Evolutionary conservation across 2,113 vertebrate genomes (phyloP), one percentile per base, ranked within the genome.

Genomic region (Nansenia antarctica): DNA sequence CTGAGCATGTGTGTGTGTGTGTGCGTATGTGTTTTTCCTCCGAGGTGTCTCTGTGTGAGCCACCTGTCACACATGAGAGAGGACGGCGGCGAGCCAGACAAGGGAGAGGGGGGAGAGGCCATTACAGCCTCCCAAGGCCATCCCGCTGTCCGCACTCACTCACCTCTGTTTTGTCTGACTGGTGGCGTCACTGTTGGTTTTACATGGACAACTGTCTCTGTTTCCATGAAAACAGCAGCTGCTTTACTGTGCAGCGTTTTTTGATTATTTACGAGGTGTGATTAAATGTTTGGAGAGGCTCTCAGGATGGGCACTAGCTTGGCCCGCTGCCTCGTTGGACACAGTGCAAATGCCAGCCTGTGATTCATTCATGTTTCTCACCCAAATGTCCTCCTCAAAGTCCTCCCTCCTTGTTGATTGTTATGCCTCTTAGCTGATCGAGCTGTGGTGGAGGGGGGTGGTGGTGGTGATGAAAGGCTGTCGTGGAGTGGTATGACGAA

Each of bases 251-350:
- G 15, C 5, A 22, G 15, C 15, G 32, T 30, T 32, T 60, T 20
- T 72, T 32, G 57, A 26, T 54, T 53, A 66, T 75, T 77, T 64
- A 57, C 62, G 57, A 69, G 64, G 35, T 14, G 54, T 60, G 62
- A 55, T 74, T 74, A 15, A 69, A 57, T 35, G 20, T 63, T 47
- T 74, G 9, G 47, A 69, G 29, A 45, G 31, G 32, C 49, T 73
- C 62, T 76, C 53, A 18, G 67, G 65, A 74, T 75, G 47, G 71
- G 52, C 54, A 53, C 24, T 63, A 6, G 54, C 59, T 69, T 69
- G 52, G 62, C 37, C 42, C 24, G 11, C 14, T 34, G 65, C 57
- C 65, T 62, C 52, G 14, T 69, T 49, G 18, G 9, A 27, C 55
- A 22, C 24, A 59, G 8, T 12, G 20, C 26, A 20, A 66, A 69